These are phyloP conservation scores for Schrankia costaestrigalis DNA, from an alignment of 2,888 invertebrate species.

Conservation along the genomic window DNA sequence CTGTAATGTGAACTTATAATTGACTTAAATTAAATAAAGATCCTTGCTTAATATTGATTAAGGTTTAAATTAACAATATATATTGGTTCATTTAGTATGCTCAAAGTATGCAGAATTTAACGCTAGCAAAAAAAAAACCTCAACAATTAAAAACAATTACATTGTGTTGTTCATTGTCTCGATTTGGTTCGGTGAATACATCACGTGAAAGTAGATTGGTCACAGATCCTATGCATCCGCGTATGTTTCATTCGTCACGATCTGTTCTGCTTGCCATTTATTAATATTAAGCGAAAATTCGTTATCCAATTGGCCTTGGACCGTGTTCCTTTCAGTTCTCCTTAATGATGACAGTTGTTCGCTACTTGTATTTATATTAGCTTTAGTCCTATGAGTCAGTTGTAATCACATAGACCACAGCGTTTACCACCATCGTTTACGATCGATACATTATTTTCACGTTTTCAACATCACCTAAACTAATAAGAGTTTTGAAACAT, in stretches of 20 bases:
- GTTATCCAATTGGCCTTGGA: slow-evolving; percentile 77
- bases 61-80: too few species aligned
- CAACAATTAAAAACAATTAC: slow-evolving; percentile 46
- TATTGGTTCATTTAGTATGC: too few species aligned
- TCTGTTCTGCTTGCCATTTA: slow-evolving; percentile 69
- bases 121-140: slow-evolving; percentile 43
- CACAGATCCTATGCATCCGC: slow-evolving; percentile 59
- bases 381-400: slow-evolving; percentile 52
- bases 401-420: slow-evolving; percentile 48
- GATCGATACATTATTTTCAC: slow-evolving; percentile 22
- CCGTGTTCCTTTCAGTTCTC: slow-evolving; percentile 74
- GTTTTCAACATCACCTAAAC: slow-evolving; percentile 21
- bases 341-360: slow-evolving; percentile 76
- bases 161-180: slow-evolving; percentile 47
- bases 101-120: too few species aligned
- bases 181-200: slow-evolving; percentile 50
- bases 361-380: slow-evolving; percentile 67
- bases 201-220: slow-evolving; percentile 63
- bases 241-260: slow-evolving; percentile 66
- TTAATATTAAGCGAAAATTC: slow-evolving; percentile 79
- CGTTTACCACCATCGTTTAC: slow-evolving; percentile 33
- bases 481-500: slow-evolving; percentile 34
- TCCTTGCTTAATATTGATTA: too few species aligned
- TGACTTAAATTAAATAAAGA: too few species aligned
- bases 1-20: too few species aligned